Percentiles rank a stretch among this genome's conserved stretches.
phyloP scores from a whole-genome alignment of 2,888 invertebrate species.

The Caenorhabditis zanzibari region DNA sequence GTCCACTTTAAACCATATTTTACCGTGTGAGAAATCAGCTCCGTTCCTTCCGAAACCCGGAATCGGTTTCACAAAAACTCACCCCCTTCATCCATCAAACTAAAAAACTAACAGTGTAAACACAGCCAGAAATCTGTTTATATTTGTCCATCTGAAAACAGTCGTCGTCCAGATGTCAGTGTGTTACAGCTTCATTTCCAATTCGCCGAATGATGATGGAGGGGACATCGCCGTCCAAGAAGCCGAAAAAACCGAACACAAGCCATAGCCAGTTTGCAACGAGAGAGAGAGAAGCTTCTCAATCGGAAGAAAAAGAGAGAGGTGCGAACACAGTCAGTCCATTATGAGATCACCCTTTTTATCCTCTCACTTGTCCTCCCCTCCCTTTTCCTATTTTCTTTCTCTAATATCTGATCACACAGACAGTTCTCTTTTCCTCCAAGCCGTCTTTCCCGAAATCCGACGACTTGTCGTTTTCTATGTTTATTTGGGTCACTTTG shows the following conservation, averaged over 20 bases:
- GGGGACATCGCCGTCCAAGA: neutral
- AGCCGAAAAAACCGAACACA: neutral
- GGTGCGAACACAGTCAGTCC: constrained; percentile 45
- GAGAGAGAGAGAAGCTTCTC: neutral
- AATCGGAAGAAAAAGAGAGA: neutral
- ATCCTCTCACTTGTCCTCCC: constrained; percentile 19
- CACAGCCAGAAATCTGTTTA: neutral
- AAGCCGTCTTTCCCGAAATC: constrained; percentile 26
- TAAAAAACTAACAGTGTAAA: neutral
- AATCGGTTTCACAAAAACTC: no score
- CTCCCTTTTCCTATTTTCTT: no score
- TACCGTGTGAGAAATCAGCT: no score
- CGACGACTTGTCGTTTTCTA: constrained; percentile 37
- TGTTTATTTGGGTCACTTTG: constrained; percentile 68
- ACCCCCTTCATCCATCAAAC: no score
- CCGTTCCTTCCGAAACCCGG: no score
- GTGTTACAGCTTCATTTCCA: constrained; percentile 5
- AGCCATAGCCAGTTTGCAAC: constrained; percentile 33
- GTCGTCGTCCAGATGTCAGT: neutral
- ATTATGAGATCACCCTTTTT: constrained; percentile 47
- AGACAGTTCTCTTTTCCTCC: constrained; percentile 3
- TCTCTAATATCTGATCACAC: constrained; percentile 48
- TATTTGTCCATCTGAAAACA: constrained; percentile 6
- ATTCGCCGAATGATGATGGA: constrained; percentile 26
- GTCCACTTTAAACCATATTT: no score